phyloP scores from a whole-genome alignment of 2,888 invertebrate genomes.

The Ectobius pallidus region DNA sequence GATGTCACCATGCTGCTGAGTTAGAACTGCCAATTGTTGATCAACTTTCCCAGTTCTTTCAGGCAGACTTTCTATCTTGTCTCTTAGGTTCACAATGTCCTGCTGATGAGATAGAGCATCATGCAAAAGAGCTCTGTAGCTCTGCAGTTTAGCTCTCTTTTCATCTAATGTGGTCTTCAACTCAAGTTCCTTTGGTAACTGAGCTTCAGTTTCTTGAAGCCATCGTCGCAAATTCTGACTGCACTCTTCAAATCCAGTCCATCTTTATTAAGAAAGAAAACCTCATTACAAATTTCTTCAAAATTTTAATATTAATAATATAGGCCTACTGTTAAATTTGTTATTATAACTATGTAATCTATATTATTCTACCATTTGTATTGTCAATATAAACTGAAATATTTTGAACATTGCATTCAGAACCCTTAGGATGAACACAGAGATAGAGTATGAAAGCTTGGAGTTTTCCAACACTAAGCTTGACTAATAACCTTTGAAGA shows the following conservation, averaged over 20 bases:
- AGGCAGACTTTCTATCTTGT: constrained; percentile 79
- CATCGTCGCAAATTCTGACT: constrained; percentile 78
- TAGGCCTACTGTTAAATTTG: too few relatives aligned
- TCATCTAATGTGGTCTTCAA: constrained; percentile 87
- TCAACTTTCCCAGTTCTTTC: constrained; percentile 78
- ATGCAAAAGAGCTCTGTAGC: constrained; percentile 79
- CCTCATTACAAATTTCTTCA: too few relatives aligned
- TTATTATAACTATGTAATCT: too few relatives aligned
- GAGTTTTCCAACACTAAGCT: too few relatives aligned
- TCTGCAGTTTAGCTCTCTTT: constrained; percentile 85
- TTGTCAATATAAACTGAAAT: too few relatives aligned
- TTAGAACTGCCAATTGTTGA: constrained; percentile 70
- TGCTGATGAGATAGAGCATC: constrained; percentile 86
- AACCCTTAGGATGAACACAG: too few relatives aligned
- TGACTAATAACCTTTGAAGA: too few relatives aligned
- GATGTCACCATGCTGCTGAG: constrained; percentile 73
- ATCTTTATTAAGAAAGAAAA: constrained; percentile 55
- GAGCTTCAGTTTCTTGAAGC: constrained; percentile 76
- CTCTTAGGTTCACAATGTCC: constrained; percentile 79
- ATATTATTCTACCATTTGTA: too few relatives aligned
- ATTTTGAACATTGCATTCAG: too few relatives aligned
- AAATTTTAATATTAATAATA: too few relatives aligned
- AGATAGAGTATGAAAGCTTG: too few relatives aligned
- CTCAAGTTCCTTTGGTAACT: constrained; percentile 78
- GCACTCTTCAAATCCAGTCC: constrained; percentile 90